These are phyloP conservation scores for Fissipunctia ypsillon DNA, from an alignment of 2,888 invertebrate species.

Conservation along the genomic window DNA sequence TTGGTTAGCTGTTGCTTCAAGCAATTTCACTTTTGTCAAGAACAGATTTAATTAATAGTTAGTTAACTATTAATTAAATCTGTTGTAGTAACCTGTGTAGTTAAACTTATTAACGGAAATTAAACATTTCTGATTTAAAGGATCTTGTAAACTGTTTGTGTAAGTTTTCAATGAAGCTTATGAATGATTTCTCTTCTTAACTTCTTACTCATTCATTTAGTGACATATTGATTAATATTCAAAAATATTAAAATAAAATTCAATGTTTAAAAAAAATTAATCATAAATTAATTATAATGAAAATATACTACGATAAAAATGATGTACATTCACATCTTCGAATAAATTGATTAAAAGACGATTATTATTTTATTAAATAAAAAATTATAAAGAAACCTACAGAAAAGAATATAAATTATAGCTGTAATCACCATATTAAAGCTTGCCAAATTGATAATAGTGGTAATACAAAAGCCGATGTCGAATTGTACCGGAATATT, in stretches of 20 bases:
- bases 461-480: slow-evolving; percentile 81
- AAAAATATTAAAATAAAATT: background rate
- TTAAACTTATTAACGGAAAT: background rate
- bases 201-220: background rate
- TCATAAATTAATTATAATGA: background rate
- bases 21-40: background rate
- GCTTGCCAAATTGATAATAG: slow-evolving; percentile 90
- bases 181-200: background rate
- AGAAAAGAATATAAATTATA: slow-evolving; percentile 44
- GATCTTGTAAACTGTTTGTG: background rate
- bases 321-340: slow-evolving; percentile 5
- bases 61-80: too few species aligned
- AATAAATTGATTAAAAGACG: slow-evolving; percentile 54
- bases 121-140: background rate
- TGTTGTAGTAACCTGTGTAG: too few species aligned
- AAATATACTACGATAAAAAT: background rate
- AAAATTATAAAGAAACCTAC: slow-evolving; percentile 43
- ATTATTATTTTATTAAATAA: slow-evolving; percentile 33
- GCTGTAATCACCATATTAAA: slow-evolving; percentile 76
- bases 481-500: slow-evolving; percentile 79
- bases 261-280: background rate
- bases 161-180: background rate
- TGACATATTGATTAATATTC: background rate
- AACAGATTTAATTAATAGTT: slow-evolving; percentile 22
- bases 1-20: background rate